Base-by-base conservation (phyloP, 2,888 invertebrate genomes). In the Colletes collaris region DNA sequence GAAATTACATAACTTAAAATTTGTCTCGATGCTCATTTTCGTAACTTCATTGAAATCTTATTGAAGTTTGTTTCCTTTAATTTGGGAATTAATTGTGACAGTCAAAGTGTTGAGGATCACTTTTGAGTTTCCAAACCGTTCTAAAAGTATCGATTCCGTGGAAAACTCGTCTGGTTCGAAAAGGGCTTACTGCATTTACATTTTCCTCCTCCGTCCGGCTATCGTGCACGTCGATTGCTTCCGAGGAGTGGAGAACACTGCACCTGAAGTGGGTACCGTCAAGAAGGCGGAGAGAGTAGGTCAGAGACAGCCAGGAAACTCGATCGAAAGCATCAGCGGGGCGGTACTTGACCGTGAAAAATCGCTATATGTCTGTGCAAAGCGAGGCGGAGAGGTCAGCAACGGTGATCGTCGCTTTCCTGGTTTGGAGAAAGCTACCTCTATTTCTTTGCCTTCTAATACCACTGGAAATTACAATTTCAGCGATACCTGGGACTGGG, bases 271-370 rank as follows among this genome's bases (percentile, higher is more conserved):
- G 65, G 81, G 81, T 37, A n/a, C 35, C 78, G 68, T 83, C 78
- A 73, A 79, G 76, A 62, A 83, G 80, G 75, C 79, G 62, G 80
- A 63, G 78, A 89, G 89, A 89, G 89, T 89, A 88, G 90, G 89
- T 89, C 89, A 89, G 85, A 84, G 87, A 89, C 87, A 87, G 88
- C 82, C 87, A 90, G 90, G 89, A 90, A 91, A 92, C 90, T 90
- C 86, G 87, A 91, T 92, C 90, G 89, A 90, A 92, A 92, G 89
- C 89, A 86, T 89, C 88, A 85, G 82, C 82, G 82, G 76, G 67
- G 89, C 82, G 90, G 91, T 91, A 92, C 92, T 92, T 92, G 92
- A 92, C 92, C 92, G 92, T 92, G 92, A 92, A 91, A 90, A 90
- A 88, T 86, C 85, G 87, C 63, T 27, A 49, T 73, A 59, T 67